Percentiles rank a stretch among this genome's conserved stretches.
phyloP scores from a whole-genome alignment of 1,140 invertebrate genomes.

The Chlorops oryzae region DNA sequence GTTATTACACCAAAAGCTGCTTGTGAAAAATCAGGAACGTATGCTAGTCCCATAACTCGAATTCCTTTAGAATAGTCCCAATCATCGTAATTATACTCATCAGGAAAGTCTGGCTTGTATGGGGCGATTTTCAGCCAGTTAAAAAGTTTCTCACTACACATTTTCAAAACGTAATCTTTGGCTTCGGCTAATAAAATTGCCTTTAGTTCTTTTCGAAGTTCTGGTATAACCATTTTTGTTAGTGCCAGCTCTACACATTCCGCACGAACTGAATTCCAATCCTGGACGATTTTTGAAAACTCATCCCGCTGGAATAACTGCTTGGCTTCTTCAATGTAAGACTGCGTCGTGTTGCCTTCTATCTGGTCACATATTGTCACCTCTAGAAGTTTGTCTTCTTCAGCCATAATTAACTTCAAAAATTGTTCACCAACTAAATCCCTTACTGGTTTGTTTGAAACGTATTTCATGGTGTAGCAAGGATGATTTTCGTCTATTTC shows the following conservation, averaged over 20 bases:
- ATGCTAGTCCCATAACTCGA: conserved; percentile 81
- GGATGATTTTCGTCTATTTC: conserved; percentile 91
- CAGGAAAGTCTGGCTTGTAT: conserved; percentile 57
- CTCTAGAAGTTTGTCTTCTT: conserved; percentile 78
- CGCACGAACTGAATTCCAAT: conserved; percentile 88
- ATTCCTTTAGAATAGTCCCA: conserved; percentile 83
- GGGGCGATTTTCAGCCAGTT: conserved; percentile 91
- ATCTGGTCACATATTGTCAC: conserved; percentile 69
- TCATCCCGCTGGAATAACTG: conserved; percentile 90
- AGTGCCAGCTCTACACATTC: conserved; percentile 85
- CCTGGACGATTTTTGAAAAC: conserved; percentile 90
- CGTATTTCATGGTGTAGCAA: conserved; percentile 84
- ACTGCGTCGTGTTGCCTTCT: conserved; percentile 65
- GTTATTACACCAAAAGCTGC: conserved; percentile 86
- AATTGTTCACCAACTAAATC: conserved; percentile 88
- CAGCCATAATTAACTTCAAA: conserved; percentile 74
- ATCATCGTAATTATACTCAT: conserved; percentile 81
- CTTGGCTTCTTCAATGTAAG: conserved; percentile 87
- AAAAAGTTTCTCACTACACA: conserved; percentile 77
- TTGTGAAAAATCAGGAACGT: conserved; percentile 73
- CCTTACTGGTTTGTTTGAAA: conserved; percentile 90
- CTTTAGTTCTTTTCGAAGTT: conserved; percentile 81
- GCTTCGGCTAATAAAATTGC: conserved; percentile 77
- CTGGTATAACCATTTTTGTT: conserved; percentile 81
- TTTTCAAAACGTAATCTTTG: conserved; percentile 81